Conservation (phyloP, 1,140 invertebrate genomes). For the Teleogryllus occipitalis region DNA sequence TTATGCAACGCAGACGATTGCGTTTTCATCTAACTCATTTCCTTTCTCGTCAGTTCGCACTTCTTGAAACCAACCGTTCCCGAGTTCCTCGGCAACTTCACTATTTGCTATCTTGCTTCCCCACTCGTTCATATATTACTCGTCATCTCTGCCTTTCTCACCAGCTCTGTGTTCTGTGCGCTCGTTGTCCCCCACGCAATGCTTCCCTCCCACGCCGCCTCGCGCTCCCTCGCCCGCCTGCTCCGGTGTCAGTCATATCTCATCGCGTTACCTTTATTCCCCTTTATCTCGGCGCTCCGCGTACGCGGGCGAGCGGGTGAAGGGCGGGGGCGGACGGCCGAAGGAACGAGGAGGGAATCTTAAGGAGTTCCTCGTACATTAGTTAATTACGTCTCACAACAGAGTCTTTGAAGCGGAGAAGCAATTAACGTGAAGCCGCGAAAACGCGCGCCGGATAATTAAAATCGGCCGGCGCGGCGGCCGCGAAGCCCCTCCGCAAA, state of each 20-base stretch:
- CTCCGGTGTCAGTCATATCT: neutral
- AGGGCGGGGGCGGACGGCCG: neutral
- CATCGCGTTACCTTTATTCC: neutral
- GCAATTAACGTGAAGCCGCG: conserved; percentile 3
- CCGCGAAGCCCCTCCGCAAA: neutral
- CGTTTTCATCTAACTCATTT: no score
- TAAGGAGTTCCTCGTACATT: neutral
- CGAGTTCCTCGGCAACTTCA: no score
- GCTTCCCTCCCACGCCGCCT: no score
- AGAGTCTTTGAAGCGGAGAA: neutral
- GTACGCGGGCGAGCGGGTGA: neutral
- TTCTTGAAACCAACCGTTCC: no score
- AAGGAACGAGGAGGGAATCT: neutral
- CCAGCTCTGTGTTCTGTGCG: no score
- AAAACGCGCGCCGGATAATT: conserved; percentile 3
- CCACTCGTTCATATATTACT: no score
- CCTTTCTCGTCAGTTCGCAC: no score
- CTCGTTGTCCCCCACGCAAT: no score
- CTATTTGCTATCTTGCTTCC: no score
- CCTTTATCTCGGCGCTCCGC: neutral
- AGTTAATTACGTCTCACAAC: conserved; percentile 1
- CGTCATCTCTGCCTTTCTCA: no score
- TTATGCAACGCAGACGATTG: no score
- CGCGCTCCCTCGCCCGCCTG: neutral
- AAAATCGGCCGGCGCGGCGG: neutral